Base-by-base conservation (phyloP, 2,797 vertebrate species). In the Tinamus major region DNA sequence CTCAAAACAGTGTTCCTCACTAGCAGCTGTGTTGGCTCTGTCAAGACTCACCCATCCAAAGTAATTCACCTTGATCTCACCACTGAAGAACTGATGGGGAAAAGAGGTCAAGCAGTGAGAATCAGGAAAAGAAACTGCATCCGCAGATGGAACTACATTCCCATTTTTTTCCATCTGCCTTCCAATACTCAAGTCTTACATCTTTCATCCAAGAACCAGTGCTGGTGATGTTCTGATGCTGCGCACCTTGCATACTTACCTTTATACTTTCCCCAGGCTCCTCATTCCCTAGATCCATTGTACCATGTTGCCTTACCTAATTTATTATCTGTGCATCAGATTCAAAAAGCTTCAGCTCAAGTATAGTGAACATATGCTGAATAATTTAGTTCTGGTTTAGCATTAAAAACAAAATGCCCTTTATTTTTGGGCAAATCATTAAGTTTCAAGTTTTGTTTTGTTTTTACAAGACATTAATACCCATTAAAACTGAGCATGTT, bases 1-100 rank as follows among this genome's bases (percentile, higher is more conserved):
- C 87, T 86, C 67, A 82, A 89, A 94, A 80, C 85, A 88, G 33
- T 0, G 0, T 62, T 94, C 65, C 44, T 68, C 0, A 0, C 69
- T 63, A 92, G 92, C 85, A 95, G 90, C 93, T 92, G 78, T 90
- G 75, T 90, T 92, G 91, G 83, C 62, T 88, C 93, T 95, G 75
- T 67, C 1, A 4, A 82, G 85, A 59, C 91, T 91, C 83, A 91
- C 68, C 85, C 80, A 65, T 87, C 80, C 78, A 77, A n/a, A 56
- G 46, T 46, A 93, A 92, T 89, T 95, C 71, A 88, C 89, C 94
- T 93, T 85, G 80, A 72, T 94, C 78, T 95, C 15, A 0, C 87
- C 81, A 53, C 75, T 23, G 87, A 90, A 85, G 63, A 93, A 14
- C 27, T 82, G 79, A 67, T 88, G 72, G 85, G 93, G 42, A 94